Evolutionary conservation across 2,797 vertebrate species (phyloP), one percentile per base, ranked within the genome.

Genomic region (Urocyon cinereoargenteus): DNA sequence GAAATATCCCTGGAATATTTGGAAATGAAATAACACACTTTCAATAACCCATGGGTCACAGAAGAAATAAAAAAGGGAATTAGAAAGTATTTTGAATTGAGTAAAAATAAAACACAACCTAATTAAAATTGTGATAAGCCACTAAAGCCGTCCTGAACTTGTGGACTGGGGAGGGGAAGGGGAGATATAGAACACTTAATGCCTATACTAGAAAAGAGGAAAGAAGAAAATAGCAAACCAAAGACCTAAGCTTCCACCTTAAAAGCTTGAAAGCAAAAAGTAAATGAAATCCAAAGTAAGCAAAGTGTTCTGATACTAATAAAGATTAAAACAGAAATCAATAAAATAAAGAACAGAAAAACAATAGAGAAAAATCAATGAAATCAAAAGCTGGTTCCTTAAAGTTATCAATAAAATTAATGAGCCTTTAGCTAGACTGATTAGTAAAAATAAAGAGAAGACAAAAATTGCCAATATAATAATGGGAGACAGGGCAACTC

Each of bases 311-410:
- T 68, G 31, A 90, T 89, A 57, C 11, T 93, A 89, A 83, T 89
- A 95, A 94, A 95, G 66, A 91, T 78, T 81, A 93, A 55, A 96
- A 93, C 3, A 81, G 85, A 95, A 97, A 84, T 93, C 95, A 95
- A 93, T 97, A 66, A 73, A 90, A 72, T 88, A 72, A 61, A 89
- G 96, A 96, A 92, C 5, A 88, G 85, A 77, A 94, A 93, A 92
- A 81, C 12, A 82, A 91, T 51, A 89, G 66, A 89, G 36, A 93
- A 94, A 89, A 95, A 90, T 86, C 62, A 61, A 93, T 96, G 61
- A 89, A 96, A 91, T 24, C 59, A 90, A 95, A 97, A 95, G 77
- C 55, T 91, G 34, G n/a, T 90, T 93, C 49, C 83, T 90, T 70
- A 78, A 94, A 79, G 95, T 34, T 77, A 79, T 72, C 36, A 64